These are phyloP conservation scores for Penaeus vannamei DNA, from an alignment of 1,140 invertebrate genomes.

Conservation along the genomic window DNA sequence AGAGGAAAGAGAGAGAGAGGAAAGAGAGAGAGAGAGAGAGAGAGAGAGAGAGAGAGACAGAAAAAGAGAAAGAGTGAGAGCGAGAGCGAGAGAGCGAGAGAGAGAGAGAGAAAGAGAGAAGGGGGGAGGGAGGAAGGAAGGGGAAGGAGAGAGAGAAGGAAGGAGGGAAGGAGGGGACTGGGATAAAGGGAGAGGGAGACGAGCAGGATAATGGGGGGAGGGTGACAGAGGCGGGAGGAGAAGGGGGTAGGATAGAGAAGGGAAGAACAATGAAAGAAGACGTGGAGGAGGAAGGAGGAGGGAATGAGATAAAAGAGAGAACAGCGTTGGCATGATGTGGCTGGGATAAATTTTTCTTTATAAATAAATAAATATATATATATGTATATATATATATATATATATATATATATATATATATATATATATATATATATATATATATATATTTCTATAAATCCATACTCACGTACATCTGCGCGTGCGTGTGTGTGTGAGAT, in stretches of 20 bases:
- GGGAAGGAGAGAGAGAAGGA: background rate
- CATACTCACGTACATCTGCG: background rate
- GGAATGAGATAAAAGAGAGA: too few species aligned
- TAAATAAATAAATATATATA: background rate
- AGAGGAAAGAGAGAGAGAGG: background rate
- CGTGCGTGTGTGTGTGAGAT: too few species aligned
- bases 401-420: slow-evolving; percentile 11
- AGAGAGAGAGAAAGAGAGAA: slow-evolving; percentile 14
- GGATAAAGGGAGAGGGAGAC: too few species aligned
- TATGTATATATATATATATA: slow-evolving; percentile 7
- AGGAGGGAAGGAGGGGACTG: too few species aligned
- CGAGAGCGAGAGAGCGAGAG: background rate
- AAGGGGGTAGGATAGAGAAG: background rate
- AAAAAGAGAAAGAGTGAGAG: too few species aligned
- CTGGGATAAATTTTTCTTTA: background rate
- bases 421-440: background rate
- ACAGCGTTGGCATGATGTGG: background rate
- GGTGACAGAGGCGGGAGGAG: too few species aligned
- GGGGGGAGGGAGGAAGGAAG: background rate
- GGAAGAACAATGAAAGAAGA: background rate
- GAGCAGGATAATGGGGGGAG: too few species aligned
- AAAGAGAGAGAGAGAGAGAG: too few species aligned
- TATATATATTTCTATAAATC: background rate
- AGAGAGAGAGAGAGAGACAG: background rate
- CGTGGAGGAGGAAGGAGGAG: too few species aligned